phyloP scores from a whole-genome alignment of 2,113 vertebrate species.

The Heliornis fulica region DNA sequence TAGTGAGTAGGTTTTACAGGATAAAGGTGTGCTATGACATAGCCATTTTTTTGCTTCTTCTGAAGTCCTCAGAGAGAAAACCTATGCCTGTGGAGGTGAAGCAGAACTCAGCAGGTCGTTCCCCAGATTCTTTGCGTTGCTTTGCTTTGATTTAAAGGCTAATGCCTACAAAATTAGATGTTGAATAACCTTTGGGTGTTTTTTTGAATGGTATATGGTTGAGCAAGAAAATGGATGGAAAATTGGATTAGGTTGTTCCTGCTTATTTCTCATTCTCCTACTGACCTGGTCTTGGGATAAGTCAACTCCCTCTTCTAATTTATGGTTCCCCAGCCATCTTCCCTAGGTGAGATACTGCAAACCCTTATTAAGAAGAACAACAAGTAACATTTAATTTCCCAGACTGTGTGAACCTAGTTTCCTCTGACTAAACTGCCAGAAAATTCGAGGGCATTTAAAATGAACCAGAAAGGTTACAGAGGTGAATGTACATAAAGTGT shows the following conservation, averaged over 20 bases:
- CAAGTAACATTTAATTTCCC: background rate
- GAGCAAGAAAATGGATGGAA: conserved; percentile 25
- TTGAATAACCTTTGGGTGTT: background rate
- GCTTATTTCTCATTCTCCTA: background rate
- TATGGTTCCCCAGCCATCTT: background rate
- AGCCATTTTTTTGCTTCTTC: background rate
- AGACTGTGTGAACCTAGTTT: background rate
- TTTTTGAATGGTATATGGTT: background rate
- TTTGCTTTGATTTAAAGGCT: conserved; percentile 41
- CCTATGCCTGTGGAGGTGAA: background rate
- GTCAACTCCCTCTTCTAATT: conserved; percentile 10
- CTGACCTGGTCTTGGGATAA: background rate
- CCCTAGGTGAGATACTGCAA: background rate
- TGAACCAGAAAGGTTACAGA: background rate
- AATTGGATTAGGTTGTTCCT: background rate
- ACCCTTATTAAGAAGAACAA: background rate
- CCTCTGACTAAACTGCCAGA: background rate
- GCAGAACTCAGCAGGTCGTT: background rate
- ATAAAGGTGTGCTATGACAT: background rate
- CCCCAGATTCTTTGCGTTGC: background rate
- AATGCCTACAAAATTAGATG: conserved; percentile 1
- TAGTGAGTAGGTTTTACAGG: background rate
- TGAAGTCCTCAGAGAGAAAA: conserved; percentile 16
- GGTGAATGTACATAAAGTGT: background rate
- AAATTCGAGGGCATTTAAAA: background rate